Percentiles rank a stretch among this genome's conserved stretches.
Evolutionary conservation across 1,140 invertebrate genomes (phyloP).

Genomic region (Homarus americanus): DNA sequence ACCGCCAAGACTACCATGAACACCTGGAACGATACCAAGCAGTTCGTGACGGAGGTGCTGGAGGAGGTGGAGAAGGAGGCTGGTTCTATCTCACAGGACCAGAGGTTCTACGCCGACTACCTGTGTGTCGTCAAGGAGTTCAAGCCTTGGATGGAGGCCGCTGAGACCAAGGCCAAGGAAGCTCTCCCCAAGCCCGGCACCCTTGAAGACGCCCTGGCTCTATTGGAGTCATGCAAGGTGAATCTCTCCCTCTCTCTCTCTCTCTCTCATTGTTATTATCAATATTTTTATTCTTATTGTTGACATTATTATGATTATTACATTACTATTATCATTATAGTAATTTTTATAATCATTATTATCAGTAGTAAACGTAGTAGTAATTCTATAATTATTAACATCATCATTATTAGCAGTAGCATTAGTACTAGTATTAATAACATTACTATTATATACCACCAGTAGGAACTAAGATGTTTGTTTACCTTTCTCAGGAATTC

Average conservation of each 20-base stretch:
- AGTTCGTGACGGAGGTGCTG: slow-evolving; percentile 53
- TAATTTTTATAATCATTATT: no score
- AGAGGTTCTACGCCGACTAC: slow-evolving; percentile 73
- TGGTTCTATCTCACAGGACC: slow-evolving; percentile 71
- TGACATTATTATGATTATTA: no score
- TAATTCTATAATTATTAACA: no score
- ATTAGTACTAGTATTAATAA: no score
- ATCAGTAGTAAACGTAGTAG: no score
- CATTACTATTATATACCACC: no score
- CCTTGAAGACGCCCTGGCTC: slow-evolving; percentile 60
- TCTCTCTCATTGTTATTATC: no score
- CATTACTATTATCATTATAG: no score
- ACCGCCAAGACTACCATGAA: slow-evolving; percentile 70
- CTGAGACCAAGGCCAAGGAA: slow-evolving; percentile 63
- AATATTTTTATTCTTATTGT: no score
- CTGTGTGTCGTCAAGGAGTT: slow-evolving; percentile 71
- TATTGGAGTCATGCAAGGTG: slow-evolving; percentile 63
- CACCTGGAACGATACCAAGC: slow-evolving; percentile 65
- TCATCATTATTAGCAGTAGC: no score
- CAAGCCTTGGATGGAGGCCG: slow-evolving; percentile 70
- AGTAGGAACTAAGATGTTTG: no score
- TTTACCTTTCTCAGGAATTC: slow-evolving; percentile 66
- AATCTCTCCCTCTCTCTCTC: background rate
- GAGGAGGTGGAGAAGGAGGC: slow-evolving; percentile 73
- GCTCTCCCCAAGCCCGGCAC: slow-evolving; percentile 63